phyloP scores from a whole-genome alignment of 2,888 invertebrate species.

The Drosophila mulleri region DNA sequence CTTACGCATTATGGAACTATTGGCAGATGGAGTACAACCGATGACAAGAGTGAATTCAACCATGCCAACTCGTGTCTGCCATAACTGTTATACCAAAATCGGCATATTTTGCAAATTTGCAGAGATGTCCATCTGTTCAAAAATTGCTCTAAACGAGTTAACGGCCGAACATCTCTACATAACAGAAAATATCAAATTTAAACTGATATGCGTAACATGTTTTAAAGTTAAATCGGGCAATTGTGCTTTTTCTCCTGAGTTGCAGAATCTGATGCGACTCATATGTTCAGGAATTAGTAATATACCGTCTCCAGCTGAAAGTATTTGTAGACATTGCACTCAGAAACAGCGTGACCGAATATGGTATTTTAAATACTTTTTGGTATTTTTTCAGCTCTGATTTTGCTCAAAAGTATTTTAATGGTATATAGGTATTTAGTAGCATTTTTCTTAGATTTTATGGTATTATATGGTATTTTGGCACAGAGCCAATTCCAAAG shows the following conservation, averaged over 20 bases:
- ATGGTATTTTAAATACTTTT: too few species aligned
- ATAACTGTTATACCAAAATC: conserved; percentile 34
- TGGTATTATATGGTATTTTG: too few species aligned
- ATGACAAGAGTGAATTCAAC: not conserved
- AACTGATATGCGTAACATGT: conserved; percentile 39
- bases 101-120: conserved; percentile 43
- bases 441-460: too few species aligned
- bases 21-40: conserved; percentile 11
- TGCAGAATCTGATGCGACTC: conserved; percentile 21
- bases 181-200: conserved; percentile 4
- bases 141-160: conserved; percentile 33
- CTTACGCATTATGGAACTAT: conserved; percentile 19
- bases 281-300: conserved; percentile 25
- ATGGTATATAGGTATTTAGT: too few species aligned
- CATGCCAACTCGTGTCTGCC: conserved; percentile 34
- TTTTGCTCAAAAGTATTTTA: too few species aligned
- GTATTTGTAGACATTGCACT: conserved; percentile 36
- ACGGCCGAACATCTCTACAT: not conserved
- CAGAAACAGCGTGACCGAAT: too few species aligned
- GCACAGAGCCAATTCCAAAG: conserved; percentile 93
- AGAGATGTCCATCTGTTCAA: conserved; percentile 36
- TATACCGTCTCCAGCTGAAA: not conserved
- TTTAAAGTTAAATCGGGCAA: conserved; percentile 21
- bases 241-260: not conserved
- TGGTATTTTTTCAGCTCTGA: too few species aligned